These are phyloP conservation scores for Molossus molossus DNA, from an alignment of 2,797 vertebrate genomes.

Conservation along the genomic window DNA sequence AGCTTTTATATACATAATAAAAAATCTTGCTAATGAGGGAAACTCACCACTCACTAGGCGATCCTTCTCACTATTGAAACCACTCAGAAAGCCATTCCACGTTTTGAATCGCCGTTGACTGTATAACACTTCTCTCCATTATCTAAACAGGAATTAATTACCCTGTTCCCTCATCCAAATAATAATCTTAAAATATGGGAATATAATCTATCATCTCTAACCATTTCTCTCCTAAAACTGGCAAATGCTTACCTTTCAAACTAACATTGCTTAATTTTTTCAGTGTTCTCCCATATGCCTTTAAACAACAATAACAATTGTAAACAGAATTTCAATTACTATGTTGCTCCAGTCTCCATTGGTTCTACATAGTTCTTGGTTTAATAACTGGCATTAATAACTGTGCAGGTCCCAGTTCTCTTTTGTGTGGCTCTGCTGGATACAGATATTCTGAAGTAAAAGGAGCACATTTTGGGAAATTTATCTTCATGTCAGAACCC, in stretches of 20 bases:
- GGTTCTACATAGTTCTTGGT: background rate
- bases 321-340: background rate
- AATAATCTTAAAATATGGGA: background rate
- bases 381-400: background rate
- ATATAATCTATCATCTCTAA: background rate
- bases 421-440: background rate
- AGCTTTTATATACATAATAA: background rate
- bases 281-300: background rate
- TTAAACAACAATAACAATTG: background rate
- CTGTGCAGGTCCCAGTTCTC: background rate
- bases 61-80: background rate
- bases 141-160: background rate
- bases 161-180: background rate
- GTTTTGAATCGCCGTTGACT: background rate
- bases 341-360: background rate
- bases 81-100: background rate
- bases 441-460: conserved; percentile 44
- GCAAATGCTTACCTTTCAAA: background rate
- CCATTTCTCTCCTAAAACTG: background rate
- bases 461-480: background rate
- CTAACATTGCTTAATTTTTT: background rate
- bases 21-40: background rate
- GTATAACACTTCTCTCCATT: background rate
- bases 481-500: background rate
- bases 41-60: background rate